These are phyloP conservation scores for Urocyon cinereoargenteus DNA, from an alignment of 2,797 vertebrate species.

Conservation along the genomic window DNA sequence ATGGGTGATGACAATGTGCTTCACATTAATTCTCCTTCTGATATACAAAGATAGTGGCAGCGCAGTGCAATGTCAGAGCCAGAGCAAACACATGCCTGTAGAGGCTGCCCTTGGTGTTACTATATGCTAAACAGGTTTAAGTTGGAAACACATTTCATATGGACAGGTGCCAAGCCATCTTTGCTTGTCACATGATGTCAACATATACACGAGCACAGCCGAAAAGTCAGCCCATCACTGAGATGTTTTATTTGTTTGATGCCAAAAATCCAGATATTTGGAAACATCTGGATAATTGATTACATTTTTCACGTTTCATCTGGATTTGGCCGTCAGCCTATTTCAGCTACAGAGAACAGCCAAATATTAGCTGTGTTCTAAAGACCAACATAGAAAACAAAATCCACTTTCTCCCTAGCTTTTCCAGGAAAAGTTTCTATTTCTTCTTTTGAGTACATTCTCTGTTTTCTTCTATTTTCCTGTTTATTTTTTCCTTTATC, in stretches of 20 bases:
- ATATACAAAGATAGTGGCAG: slow-evolving; percentile 74
- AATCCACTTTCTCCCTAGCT: neutral
- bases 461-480: neutral
- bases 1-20: slow-evolving; percentile 77
- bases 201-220: neutral
- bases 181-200: slow-evolving; percentile 15
- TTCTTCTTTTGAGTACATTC: neutral
- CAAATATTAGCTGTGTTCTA: slow-evolving; percentile 26
- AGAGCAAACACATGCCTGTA: slow-evolving; percentile 46
- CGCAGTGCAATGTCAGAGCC: neutral
- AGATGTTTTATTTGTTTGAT: slow-evolving; percentile 56
- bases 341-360: slow-evolving; percentile 25
- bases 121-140: neutral
- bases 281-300: slow-evolving; percentile 64
- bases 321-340: slow-evolving; percentile 44
- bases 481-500: neutral
- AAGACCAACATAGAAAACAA: neutral
- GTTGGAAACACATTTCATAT: slow-evolving; percentile 39
- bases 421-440: neutral
- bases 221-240: neutral
- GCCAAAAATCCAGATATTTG: slow-evolving; percentile 53
- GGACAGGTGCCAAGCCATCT: slow-evolving; percentile 8
- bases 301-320: slow-evolving; percentile 49
- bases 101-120: slow-evolving; percentile 6
- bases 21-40: slow-evolving; percentile 74